Evolutionary conservation across 2,113 vertebrate species (phyloP).

Genomic region (Leptosomus discolor): DNA sequence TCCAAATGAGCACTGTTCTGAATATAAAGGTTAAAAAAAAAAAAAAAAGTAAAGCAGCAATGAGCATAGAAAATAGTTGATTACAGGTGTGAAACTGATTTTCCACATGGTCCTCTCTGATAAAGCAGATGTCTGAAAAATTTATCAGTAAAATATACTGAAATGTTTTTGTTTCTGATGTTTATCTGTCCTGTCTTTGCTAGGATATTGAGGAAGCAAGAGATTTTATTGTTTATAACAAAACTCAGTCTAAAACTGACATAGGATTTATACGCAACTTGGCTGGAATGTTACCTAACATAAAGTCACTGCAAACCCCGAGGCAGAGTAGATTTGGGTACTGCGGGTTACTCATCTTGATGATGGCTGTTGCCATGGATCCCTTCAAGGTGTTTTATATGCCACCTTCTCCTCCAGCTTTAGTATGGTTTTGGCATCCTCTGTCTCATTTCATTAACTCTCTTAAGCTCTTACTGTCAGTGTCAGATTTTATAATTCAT

Average conservation of each 20-base stretch:
- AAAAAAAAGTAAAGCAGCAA: not conserved
- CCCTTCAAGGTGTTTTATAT: not conserved
- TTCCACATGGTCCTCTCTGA: not conserved
- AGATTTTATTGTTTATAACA: conserved; percentile 22
- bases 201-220: conserved; percentile 3
- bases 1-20: not conserved
- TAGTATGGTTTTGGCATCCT: not conserved
- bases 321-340: not conserved
- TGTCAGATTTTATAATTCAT: not conserved
- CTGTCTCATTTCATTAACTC: not conserved
- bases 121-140: not conserved
- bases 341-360: not conserved
- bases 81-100: not conserved
- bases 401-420: not conserved
- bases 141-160: not conserved
- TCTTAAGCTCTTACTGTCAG: not conserved
- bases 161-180: not conserved
- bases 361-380: not conserved
- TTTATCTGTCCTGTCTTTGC: not conserved
- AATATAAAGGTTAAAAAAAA: not conserved
- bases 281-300: not conserved
- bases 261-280: conserved; percentile 9
- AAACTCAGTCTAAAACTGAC: not conserved
- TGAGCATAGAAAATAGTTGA: not conserved
- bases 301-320: not conserved